Conservation (phyloP, 2,113 vertebrate genomes). For the Callithrix jacchus region DNA sequence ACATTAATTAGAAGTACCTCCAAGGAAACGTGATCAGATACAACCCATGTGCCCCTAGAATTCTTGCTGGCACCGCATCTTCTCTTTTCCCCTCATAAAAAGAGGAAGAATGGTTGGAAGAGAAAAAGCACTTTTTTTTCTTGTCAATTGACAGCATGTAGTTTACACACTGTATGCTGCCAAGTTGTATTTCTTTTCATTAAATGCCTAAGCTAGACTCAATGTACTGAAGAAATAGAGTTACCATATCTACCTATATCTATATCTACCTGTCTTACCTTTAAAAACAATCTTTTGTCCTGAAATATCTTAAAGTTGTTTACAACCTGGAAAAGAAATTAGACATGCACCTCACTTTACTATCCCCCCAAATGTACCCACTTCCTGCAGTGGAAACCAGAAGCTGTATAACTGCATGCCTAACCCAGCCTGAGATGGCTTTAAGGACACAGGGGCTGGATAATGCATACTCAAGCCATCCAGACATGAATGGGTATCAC, state of each 20-base stretch:
- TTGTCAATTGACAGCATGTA: neutral
- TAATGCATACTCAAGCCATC: neutral
- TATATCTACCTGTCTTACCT: neutral
- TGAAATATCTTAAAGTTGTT: constrained; percentile 53
- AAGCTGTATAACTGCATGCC: neutral
- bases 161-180: neutral
- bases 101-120: neutral
- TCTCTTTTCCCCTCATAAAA: too few relatives aligned
- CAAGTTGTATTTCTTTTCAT: neutral
- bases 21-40: neutral
- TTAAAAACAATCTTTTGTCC: constrained; percentile 3
- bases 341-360: neutral
- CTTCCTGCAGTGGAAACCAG: neutral
- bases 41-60: neutral
- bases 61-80: neutral
- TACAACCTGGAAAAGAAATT: constrained; percentile 39
- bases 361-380: neutral
- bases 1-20: neutral
- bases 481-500: neutral
- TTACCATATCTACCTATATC: too few relatives aligned
- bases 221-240: neutral
- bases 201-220: neutral
- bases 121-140: neutral
- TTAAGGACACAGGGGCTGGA: neutral
- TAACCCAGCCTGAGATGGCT: neutral